Base-by-base conservation (phyloP, 92 coral and sea anemone species). In the Virgularia gustaviana region DNA sequence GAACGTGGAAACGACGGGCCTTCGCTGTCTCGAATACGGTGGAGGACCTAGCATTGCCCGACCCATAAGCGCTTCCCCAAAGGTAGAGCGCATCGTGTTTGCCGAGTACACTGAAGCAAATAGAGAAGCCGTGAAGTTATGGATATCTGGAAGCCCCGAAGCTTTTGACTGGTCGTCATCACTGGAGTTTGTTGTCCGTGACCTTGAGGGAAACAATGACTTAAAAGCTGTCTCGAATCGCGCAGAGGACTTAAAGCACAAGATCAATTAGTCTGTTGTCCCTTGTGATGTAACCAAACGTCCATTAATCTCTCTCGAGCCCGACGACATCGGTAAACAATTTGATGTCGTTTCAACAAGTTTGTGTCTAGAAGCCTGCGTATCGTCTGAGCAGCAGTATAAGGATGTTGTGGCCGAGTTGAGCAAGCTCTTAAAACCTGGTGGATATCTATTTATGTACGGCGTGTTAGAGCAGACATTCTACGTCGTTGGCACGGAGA, bases 341-440 rank as follows among this genome's bases (percentile, higher is more conserved):
- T 81, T 81, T 77, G 89, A 85, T 77, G 83, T 85, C 9, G 81
- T 85, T 34, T 27, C 67, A 0, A 76, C 86, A 3, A 76, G 81
- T 45, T 62, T 76, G 15, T 81, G 86, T 29, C 77, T 85, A 2
- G 89, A 85, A n/a, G 86, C 70, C 31, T 76, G 71, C 37, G 89
- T 81, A 52, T 61, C 78, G n/a, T 75, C 76, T 18, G 70, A 29
- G 1, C 64, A 36, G 44, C 73, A 70, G 37, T 81, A 85, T 74
- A 64, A 79, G 41, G 59, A 62, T 51, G 63, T 70, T 35, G 84
- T 85, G 24, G 72, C 74, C 8, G 59, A 85, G 28, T 74, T 81
- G 28, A 52, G 62, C 24, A 81, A 51, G 23, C 75, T 70, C 39
- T 38, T 85, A 2, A 76, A 77, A 44, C 78, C 86, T 19, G 82